Evolutionary conservation across 2,797 vertebrate genomes (phyloP).

Genomic region (Sebastes hubbsi): DNA sequence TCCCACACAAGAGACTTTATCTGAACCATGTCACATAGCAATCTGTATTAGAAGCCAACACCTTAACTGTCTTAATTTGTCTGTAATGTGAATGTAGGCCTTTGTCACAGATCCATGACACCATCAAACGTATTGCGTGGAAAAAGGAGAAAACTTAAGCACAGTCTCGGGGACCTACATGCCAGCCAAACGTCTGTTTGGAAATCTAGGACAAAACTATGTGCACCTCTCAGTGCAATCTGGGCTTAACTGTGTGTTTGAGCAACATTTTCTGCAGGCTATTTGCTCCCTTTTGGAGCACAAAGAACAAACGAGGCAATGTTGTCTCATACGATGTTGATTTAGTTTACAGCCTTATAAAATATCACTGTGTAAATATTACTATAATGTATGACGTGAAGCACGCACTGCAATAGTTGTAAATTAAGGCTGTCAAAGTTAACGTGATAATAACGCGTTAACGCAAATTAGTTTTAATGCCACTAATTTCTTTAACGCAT

Average conservation of each 20-base stretch:
- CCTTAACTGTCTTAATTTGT: constrained; percentile 2
- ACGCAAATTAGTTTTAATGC: no score
- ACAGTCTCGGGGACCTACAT: constrained; percentile 32
- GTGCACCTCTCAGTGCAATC: constrained; percentile 42
- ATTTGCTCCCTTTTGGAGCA: constrained; percentile 17
- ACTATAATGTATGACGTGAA: background rate
- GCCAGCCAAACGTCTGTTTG: constrained; percentile 55
- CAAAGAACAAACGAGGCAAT: constrained; percentile 40
- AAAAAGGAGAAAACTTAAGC: constrained; percentile 29
- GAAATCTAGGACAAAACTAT: constrained; percentile 65
- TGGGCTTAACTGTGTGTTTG: constrained; percentile 31
- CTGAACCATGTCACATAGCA: constrained; percentile 32
- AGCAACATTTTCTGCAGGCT: constrained; percentile 39
- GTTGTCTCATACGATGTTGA: constrained; percentile 30
- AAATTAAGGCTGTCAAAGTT: background rate
- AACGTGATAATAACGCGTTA: no score
- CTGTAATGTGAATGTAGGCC: constrained; percentile 39
- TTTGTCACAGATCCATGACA: constrained; percentile 45
- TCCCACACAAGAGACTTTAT: constrained; percentile 8
- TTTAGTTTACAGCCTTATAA: background rate
- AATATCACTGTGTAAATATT: background rate
- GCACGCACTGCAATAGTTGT: background rate
- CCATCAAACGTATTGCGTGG: constrained; percentile 23
- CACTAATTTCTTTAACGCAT: no score
- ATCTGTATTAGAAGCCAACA: constrained; percentile 13